These are phyloP conservation scores for Cyclophora albipunctata DNA, from an alignment of 2,888 invertebrate species.

Conservation along the genomic window DNA sequence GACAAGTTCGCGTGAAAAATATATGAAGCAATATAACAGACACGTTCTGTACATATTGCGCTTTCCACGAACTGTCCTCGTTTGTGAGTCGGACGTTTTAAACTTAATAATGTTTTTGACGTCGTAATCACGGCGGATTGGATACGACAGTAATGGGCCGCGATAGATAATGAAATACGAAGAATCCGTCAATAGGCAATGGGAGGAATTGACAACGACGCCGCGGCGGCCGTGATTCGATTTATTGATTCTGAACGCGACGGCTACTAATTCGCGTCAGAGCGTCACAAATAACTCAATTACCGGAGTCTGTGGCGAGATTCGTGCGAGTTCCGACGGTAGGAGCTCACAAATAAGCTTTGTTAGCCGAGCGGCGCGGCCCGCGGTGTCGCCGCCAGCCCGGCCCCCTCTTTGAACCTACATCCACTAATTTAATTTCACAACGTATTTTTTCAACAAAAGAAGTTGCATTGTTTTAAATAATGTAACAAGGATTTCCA, in stretches of 20 bases:
- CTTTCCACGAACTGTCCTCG: too few species aligned
- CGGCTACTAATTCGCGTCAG: conserved; percentile 9
- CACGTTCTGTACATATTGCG: too few species aligned
- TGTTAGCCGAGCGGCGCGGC: conserved; percentile 32
- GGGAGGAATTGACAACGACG: conserved; percentile 4
- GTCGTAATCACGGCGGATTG: too few species aligned
- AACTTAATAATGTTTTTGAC: too few species aligned
- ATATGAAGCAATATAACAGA: too few species aligned
- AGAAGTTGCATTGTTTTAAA: conserved; percentile 20
- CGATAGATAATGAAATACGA: neutral
- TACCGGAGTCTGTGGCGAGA: conserved; percentile 11
- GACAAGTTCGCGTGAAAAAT: too few species aligned
- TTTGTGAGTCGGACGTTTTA: too few species aligned
- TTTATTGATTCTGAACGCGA: conserved; percentile 4
- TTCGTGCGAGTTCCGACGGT: neutral
- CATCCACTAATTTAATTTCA: conserved; percentile 33
- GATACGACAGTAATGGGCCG: neutral
- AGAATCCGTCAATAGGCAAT: conserved; percentile 4
- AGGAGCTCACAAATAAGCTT: conserved; percentile 43
- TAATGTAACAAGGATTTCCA: conserved; percentile 17
- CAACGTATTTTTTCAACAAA: conserved; percentile 18
- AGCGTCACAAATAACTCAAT: conserved; percentile 15
- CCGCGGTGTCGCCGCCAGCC: conserved; percentile 18
- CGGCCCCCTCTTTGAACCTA: conserved; percentile 13
- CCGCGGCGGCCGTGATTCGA: neutral